These are phyloP conservation scores for Pangasius sanitwongsei DNA, from an alignment of 2,797 vertebrate species.

Conservation along the genomic window DNA sequence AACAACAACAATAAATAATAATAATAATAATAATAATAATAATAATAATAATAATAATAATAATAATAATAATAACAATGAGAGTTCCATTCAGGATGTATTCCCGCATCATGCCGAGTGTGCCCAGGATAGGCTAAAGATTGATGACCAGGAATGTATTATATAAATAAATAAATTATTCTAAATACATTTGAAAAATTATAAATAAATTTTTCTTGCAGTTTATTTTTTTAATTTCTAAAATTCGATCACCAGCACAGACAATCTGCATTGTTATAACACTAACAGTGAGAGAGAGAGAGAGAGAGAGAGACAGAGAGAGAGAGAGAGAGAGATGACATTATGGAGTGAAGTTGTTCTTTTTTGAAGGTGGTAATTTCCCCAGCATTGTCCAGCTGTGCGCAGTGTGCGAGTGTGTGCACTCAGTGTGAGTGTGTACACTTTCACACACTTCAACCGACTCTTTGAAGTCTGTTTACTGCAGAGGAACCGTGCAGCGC, in stretches of 20 bases:
- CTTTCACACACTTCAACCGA: conserved; percentile 34
- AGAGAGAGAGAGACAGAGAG: neutral
- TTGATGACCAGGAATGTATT: neutral
- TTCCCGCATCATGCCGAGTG: neutral
- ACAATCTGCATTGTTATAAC: neutral
- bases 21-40: too few species aligned
- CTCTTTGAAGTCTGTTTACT: conserved; percentile 81
- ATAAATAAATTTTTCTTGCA: neutral
- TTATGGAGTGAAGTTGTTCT: conserved; percentile 57
- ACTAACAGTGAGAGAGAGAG: neutral
- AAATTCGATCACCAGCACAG: neutral
- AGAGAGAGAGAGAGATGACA: conserved; percentile 43
- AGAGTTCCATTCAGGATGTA: neutral
- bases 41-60: too few species aligned
- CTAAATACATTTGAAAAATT: too few species aligned
- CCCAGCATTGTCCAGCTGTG: conserved; percentile 50
- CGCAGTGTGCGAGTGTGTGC: conserved; percentile 50
- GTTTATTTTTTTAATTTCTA: too few species aligned
- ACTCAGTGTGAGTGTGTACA: conserved; percentile 56
- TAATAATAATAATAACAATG: too few species aligned
- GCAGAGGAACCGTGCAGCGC: conserved; percentile 74
- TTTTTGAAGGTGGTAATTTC: conserved; percentile 54
- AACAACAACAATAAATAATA: too few species aligned
- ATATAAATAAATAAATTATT: neutral
- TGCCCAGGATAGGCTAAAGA: too few species aligned